A percentile compares a stretch with the other conserved stretches of the same genome.
Evolutionary conservation across 2,888 invertebrate genomes (phyloP).

Genomic region (Lycophotia porphyrea): DNA sequence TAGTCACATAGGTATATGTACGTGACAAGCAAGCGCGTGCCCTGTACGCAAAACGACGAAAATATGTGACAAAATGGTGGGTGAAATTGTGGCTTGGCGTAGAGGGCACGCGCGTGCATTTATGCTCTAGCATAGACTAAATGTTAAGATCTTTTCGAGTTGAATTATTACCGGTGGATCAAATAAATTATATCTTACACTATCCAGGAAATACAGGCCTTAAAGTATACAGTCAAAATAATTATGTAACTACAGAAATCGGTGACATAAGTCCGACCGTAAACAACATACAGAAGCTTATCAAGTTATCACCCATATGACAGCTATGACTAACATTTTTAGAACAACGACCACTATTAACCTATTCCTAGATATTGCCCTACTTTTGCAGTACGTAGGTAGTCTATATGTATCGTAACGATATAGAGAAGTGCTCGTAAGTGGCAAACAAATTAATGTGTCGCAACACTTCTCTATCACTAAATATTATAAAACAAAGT

Average conservation of each 20-base stretch:
- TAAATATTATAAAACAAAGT: too few species aligned
- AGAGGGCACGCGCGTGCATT: too few species aligned
- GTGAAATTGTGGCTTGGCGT: too few species aligned
- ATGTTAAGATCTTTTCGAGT: not conserved
- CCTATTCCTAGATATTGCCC: slow-evolving; percentile 41
- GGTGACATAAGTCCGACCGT: not conserved
- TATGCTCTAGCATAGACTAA: too few species aligned
- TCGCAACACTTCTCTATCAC: too few species aligned
- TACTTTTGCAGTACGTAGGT: slow-evolving; percentile 15
- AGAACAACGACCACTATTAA: slow-evolving; percentile 24
- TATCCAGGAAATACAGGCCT: not conserved
- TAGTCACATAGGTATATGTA: too few species aligned
- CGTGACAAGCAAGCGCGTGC: too few species aligned
- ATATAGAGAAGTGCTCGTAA: slow-evolving; percentile 30
- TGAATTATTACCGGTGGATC: not conserved
- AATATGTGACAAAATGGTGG: too few species aligned
- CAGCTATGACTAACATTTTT: slow-evolving; percentile 43
- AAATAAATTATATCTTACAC: not conserved
- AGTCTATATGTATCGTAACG: not conserved
- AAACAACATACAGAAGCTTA: slow-evolving; percentile 22
- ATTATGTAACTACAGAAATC: not conserved
- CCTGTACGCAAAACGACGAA: too few species aligned
- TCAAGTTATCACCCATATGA: slow-evolving; percentile 33
- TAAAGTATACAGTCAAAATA: not conserved
- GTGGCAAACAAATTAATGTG: slow-evolving; percentile 43